phyloP scores from a whole-genome alignment of 1,140 invertebrate species.

The Drosophila bocki region DNA sequence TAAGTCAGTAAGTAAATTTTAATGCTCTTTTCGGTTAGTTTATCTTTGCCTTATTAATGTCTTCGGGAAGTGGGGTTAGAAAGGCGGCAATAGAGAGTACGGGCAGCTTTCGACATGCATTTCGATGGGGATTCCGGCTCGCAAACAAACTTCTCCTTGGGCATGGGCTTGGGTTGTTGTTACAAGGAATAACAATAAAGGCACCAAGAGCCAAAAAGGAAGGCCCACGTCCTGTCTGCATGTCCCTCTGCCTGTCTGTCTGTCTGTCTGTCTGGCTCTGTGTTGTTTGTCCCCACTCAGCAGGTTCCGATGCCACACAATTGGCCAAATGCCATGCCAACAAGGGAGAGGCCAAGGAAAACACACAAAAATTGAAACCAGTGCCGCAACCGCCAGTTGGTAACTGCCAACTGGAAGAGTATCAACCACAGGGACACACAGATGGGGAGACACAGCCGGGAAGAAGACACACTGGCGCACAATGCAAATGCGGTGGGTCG shows the following conservation, averaged over 20 bases:
- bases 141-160: slow-evolving; percentile 33
- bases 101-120: slow-evolving; percentile 45
- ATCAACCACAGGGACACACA: slow-evolving; percentile 43
- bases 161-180: slow-evolving; percentile 1
- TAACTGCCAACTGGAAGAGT: slow-evolving; percentile 48
- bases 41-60: slow-evolving; percentile 48
- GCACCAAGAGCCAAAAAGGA: slow-evolving; percentile 21
- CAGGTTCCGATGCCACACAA: slow-evolving; percentile 51
- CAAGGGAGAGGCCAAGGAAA: slow-evolving; percentile 41
- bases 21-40: slow-evolving; percentile 59
- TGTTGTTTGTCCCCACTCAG: slow-evolving; percentile 48
- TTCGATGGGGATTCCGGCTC: slow-evolving; percentile 25
- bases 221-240: slow-evolving; percentile 26
- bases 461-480: slow-evolving; percentile 26
- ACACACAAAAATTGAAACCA: slow-evolving; percentile 60
- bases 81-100: neutral
- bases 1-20: slow-evolving; percentile 65
- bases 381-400: slow-evolving; percentile 57
- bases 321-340: slow-evolving; percentile 60
- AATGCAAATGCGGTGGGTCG: slow-evolving; percentile 48
- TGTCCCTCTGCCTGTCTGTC: slow-evolving; percentile 1
- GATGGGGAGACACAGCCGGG: slow-evolving; percentile 5
- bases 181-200: slow-evolving; percentile 50
- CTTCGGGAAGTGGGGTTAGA: slow-evolving; percentile 26
- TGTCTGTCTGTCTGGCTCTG: slow-evolving; percentile 12